These are phyloP conservation scores for Aleiodes sp. DNA, from an alignment of 1,140 invertebrate genomes.

Conservation along the genomic window DNA sequence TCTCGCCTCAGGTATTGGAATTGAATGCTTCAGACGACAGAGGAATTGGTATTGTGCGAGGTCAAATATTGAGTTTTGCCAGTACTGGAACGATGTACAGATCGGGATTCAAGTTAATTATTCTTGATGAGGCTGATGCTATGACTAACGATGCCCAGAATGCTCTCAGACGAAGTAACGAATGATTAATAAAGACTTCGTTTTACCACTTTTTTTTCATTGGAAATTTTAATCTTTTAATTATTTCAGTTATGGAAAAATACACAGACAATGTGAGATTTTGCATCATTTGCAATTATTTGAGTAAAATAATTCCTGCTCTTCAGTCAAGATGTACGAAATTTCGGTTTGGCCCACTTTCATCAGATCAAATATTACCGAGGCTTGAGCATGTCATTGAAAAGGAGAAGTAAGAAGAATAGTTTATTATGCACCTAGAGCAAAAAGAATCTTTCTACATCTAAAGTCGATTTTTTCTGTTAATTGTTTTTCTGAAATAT, in stretches of 20 bases:
- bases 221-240: constrained; percentile 17
- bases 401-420: constrained; percentile 78
- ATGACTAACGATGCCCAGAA: constrained; percentile 99
- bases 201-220: background rate
- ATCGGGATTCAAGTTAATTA: constrained; percentile 94
- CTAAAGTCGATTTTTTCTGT: constrained; percentile 26
- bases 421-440: constrained; percentile 9
- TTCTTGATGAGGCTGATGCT: constrained; percentile 99
- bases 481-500: background rate
- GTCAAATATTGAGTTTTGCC: constrained; percentile 97
- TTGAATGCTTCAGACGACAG: constrained; percentile 99
- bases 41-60: constrained; percentile 96
- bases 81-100: constrained; percentile 97
- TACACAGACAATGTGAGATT: constrained; percentile 98
- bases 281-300: constrained; percentile 98
- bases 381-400: constrained; percentile 86
- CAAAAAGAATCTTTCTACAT: background rate
- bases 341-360: constrained; percentile 95
- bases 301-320: constrained; percentile 98
- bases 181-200: constrained; percentile 29
- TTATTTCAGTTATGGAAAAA: constrained; percentile 92
- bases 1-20: constrained; percentile 86
- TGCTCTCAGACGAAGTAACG: constrained; percentile 91
- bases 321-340: constrained; percentile 97
- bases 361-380: constrained; percentile 87